Base-by-base conservation (phyloP, 2,888 invertebrate genomes). In the Drosophila merina region DNA sequence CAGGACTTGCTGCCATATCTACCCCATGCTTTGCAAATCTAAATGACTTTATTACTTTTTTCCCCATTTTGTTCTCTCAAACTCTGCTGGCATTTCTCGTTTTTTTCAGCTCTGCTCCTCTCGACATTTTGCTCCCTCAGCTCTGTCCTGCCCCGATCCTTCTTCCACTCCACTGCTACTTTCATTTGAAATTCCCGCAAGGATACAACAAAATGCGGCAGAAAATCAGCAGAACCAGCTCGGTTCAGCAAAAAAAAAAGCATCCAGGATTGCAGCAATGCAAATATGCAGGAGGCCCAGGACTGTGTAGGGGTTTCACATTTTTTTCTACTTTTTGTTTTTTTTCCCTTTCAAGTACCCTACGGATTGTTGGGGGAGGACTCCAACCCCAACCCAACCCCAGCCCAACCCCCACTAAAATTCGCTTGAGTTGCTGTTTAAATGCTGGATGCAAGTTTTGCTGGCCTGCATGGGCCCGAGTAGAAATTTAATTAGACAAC, bases 41-140 rank as follows among this genome's bases (percentile, higher is more conserved):
- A 88, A 84, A 88, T 88, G 88, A 88, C 83, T 83, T 84, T 81
- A 84, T 84, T 84, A 81, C 82, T 84, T 69, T 77, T 83, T 71
- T 79, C 68, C 48, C 25, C 47, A 54, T 75, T 70, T 74, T 20
- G 20, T 75, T 56, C 67, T 2, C n/a, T 47, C 31, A 33, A 7
- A 28, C 48, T 33, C 40, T 28, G 47, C 20, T 20, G 4, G 6
- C 14, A 30, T 40, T 49, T 40, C 20, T 20, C 20, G 20, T 20
- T 42, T 12, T 25, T 38, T 48, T 33, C 26, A 40, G 25, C 25
- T 33, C 51, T 20, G 52, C 71, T 76, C 58, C 55, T 57, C 69
- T 70, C 74, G 48, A 64, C 86, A 78, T 66, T 68, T 57, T 71
- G 45, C 54, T 66, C 26, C 56, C 66, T 25, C 52, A 40, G 28